phyloP scores from a whole-genome alignment of 2,888 invertebrate species.

The Macrosoma leucophasiata region DNA sequence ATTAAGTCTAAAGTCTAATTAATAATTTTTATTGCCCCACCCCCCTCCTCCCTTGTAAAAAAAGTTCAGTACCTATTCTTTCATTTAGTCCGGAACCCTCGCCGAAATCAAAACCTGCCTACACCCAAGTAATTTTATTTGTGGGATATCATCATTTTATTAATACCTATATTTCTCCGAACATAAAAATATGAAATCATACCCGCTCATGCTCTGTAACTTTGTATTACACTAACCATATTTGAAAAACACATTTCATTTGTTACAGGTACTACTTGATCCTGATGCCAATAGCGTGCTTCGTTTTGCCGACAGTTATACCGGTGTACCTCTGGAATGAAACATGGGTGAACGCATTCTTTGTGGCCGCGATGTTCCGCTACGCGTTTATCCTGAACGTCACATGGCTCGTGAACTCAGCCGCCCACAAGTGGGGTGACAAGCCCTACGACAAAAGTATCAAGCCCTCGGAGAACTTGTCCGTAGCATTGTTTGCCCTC shows the following conservation, averaged over 20 bases:
- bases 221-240: no score
- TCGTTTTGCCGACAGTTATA: slow-evolving; percentile 83
- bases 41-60: no score
- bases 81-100: no score
- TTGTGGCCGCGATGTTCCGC: slow-evolving; percentile 82
- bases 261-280: slow-evolving; percentile 81
- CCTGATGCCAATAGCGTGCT: slow-evolving; percentile 84
- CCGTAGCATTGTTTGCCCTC: slow-evolving; percentile 80
- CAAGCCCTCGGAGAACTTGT: slow-evolving; percentile 82
- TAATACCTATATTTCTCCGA: no score
- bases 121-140: no score
- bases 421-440: slow-evolving; percentile 88
- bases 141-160: no score
- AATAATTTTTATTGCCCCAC: no score
- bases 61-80: no score
- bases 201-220: no score
- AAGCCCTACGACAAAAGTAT: slow-evolving; percentile 85
- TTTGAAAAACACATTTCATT: neutral
- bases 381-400: slow-evolving; percentile 88
- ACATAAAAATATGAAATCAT: no score
- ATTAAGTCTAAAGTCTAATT: no score
- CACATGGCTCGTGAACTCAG: slow-evolving; percentile 94
- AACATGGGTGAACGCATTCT: slow-evolving; percentile 78
- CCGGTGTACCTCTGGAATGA: slow-evolving; percentile 89
- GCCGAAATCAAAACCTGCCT: no score